Evolutionary conservation across 2,797 vertebrate species (phyloP).

Genomic region (Crocodylus rhombifer): DNA sequence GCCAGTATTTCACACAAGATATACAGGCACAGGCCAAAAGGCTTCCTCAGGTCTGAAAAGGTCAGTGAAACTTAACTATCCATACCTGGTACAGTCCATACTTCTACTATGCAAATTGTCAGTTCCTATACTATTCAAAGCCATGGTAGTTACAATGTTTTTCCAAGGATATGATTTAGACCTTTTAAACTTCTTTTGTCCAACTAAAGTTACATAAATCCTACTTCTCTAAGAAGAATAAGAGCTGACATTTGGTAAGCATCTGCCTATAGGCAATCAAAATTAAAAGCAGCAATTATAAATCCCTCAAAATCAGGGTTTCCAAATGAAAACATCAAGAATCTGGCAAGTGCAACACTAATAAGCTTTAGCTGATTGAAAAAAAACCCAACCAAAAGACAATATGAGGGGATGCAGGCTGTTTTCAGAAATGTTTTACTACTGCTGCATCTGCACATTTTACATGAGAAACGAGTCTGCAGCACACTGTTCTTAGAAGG

Average conservation of each 20-base stretch:
- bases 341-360: not conserved
- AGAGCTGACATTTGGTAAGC: not conserved
- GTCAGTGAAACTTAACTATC: not conserved
- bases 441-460: not conserved
- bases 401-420: not conserved
- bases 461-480: not conserved
- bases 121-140: not conserved
- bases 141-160: not conserved
- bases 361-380: not conserved
- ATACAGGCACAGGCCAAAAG: conserved; percentile 15
- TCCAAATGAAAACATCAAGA: not conserved
- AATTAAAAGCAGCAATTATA: not conserved
- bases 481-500: not conserved
- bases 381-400: no score
- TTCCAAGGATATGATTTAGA: not conserved
- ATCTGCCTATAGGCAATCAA: not conserved
- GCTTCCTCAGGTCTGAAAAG: not conserved
- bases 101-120: not conserved
- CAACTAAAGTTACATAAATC: not conserved
- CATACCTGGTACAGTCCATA: not conserved
- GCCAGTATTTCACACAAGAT: conserved; percentile 33
- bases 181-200: not conserved
- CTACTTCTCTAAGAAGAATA: not conserved
- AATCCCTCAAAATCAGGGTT: not conserved
- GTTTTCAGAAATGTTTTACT: not conserved